Conservation (phyloP, 2,113 vertebrate genomes). For the Typhlomys cinereus region DNA sequence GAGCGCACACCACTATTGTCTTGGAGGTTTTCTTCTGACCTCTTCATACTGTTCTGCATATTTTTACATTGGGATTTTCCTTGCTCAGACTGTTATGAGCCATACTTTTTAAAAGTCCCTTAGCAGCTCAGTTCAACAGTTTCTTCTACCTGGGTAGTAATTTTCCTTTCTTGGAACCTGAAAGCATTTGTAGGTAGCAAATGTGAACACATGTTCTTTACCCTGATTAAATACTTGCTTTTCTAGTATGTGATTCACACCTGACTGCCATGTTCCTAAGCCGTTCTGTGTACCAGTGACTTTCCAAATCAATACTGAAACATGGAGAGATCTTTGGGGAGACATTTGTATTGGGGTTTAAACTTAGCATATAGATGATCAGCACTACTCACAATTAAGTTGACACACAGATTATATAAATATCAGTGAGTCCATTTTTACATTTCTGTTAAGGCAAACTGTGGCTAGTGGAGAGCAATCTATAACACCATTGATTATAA, state of each 20-base stretch:
- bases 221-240: conserved; percentile 23
- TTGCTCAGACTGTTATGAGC: not conserved
- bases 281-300: not conserved
- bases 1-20: not conserved
- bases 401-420: not conserved
- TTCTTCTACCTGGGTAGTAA: not conserved
- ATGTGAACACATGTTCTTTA: conserved; percentile 16
- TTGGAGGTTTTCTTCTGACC: not conserved
- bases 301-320: conserved; percentile 37
- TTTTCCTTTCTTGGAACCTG: not conserved
- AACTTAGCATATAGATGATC: not conserved
- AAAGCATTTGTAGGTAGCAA: conserved; percentile 15
- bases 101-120: not conserved
- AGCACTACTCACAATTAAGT: not conserved
- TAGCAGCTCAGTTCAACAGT: not conserved
- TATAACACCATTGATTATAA: not conserved
- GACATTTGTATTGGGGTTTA: conserved; percentile 38
- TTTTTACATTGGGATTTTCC: not conserved
- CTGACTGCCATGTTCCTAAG: not conserved
- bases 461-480: not conserved
- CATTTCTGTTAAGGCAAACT: not conserved
- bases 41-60: not conserved
- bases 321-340: conserved; percentile 29
- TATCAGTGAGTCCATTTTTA: not conserved
- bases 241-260: not conserved